phyloP scores from a whole-genome alignment of 2,113 vertebrate species.

The Labeo rohita region DNA sequence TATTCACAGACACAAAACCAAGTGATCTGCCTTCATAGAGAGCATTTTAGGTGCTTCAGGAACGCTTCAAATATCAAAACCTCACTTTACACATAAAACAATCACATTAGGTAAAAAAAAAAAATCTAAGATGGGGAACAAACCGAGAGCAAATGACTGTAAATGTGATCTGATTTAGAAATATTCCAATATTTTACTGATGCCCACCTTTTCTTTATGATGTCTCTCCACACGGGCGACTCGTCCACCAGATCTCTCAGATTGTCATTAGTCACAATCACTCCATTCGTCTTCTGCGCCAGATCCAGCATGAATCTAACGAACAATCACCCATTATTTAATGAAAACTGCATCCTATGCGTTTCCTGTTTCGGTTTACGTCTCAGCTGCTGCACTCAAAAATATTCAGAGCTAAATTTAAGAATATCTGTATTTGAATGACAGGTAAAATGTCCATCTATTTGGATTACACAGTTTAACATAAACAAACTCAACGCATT shows the following conservation, averaged over 20 bases:
- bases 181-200: too few relatives aligned
- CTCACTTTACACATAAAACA: background rate
- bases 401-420: background rate
- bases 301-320: constrained; percentile 84
- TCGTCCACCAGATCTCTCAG: constrained; percentile 87
- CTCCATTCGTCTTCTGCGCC: constrained; percentile 81
- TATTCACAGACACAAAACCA: background rate
- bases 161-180: background rate
- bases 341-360: background rate
- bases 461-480: background rate
- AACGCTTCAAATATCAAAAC: background rate
- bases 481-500: background rate
- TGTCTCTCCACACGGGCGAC: constrained; percentile 78
- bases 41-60: background rate
- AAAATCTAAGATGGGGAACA: background rate
- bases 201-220: constrained; percentile 85
- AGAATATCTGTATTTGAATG: too few relatives aligned
- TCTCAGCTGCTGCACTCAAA: background rate
- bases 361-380: background rate
- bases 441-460: background rate
- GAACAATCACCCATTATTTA: background rate
- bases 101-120: background rate
- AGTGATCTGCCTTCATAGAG: background rate
- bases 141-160: background rate
- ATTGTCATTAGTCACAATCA: constrained; percentile 90